Percentiles rank a stretch among this genome's conserved stretches.
These are phyloP conservation scores for Oreonectes daqikongensis DNA, from an alignment of 2,797 vertebrate species.

Conservation along the genomic window DNA sequence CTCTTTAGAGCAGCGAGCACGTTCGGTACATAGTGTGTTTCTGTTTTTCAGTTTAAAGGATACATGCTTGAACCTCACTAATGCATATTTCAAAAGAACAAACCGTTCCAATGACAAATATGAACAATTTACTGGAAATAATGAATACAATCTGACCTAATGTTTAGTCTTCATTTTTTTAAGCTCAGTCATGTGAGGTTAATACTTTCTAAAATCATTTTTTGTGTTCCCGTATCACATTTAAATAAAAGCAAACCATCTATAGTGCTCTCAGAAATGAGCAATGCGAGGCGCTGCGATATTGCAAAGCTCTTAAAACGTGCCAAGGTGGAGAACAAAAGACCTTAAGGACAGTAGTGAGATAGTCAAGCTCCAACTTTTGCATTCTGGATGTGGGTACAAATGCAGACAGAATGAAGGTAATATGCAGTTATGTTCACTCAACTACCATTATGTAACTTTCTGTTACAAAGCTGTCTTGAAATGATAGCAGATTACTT, in stretches of 20 bases:
- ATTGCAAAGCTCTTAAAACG: constrained; percentile 38
- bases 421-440: constrained; percentile 10
- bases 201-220: neutral
- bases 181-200: neutral
- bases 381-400: neutral
- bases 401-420: neutral
- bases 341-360: constrained; percentile 6
- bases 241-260: constrained; percentile 14
- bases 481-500: constrained; percentile 32
- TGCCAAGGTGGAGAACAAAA: neutral
- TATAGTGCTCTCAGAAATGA: neutral
- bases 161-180: neutral
- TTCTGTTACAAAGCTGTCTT: constrained; percentile 31
- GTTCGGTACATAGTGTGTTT: neutral
- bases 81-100: neutral
- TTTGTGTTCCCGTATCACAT: neutral
- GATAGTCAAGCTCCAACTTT: constrained; percentile 3
- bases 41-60: neutral
- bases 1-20: constrained; percentile 11
- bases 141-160: neutral
- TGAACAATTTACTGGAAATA: neutral
- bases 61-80: neutral
- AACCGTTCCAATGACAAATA: neutral
- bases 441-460: constrained; percentile 26
- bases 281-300: constrained; percentile 50